Evolutionary conservation across 2,888 invertebrate species (phyloP), one percentile per base, ranked within the genome.

Genomic region (Pristionchus entomophagus): DNA sequence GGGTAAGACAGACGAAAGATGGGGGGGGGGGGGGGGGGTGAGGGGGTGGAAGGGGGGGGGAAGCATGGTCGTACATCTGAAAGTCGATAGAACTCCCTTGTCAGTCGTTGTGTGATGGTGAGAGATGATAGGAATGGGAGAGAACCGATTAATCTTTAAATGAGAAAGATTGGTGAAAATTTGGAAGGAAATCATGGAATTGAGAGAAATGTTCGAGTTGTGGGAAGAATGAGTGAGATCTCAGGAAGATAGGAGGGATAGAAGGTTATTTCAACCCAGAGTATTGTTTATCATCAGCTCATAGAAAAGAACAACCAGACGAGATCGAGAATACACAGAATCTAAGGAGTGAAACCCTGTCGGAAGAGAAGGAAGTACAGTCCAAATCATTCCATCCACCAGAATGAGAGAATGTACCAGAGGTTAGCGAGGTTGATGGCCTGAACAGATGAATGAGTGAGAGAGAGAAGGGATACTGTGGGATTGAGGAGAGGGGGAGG

Each of bases 351-450:
- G n/a, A 10, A 73, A 73, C 73, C 73, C 73, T 45, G 38, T 73
- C 45, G 8, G 38, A 41, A 45, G 41, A 41, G 8, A 19, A 26
- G 35, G 35, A 45, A 65, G 62, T 26, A 32, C 32, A 35, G 45
- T 6, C 41, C 22, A n/a, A 51, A 29, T 80, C 51, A 80, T 41
- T 73, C 73, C 73, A 80, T 80, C 56, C 59, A 82, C 82, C 82
- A 82, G 82, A 82, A 82, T 4, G 56, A 59, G 56, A 82, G 82
- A 59, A 82, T 82, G 82, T 82, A 82, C 38, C 45, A 82, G 59
- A 82, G 82, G 59, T 82, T 82, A 0, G 56, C 82, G 49, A 82
- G 45, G 38, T 82, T 82, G n/a, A 82, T 59, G 6, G 82, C 56
- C 82, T 82, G 56, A 38, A 82, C n/a, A 10, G 45, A 45, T 14